Base-by-base conservation (phyloP, 2,888 invertebrate species). In the Polia nebulosa region DNA sequence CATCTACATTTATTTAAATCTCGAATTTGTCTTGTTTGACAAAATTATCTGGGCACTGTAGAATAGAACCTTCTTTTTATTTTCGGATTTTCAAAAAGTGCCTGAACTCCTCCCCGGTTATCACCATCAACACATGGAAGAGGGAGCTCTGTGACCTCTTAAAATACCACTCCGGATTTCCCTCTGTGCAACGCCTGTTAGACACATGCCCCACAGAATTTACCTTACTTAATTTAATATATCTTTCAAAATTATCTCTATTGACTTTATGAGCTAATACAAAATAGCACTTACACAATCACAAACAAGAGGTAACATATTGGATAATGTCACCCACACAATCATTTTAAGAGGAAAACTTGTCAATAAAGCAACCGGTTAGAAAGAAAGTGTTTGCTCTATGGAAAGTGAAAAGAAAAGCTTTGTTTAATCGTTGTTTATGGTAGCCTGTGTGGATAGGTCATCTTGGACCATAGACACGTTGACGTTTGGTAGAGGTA, bases 341-440 rank as follows among this genome's bases (percentile, higher is more conserved):
- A 11, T 7, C 11, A 44, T 65, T 57, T 72, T 49, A 11, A 20
- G 41, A 64, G 25, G 71, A 61, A 76, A 75, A 71, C 49, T 36
- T 3, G 34, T 52, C 25, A 20, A 49, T 34, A 34, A 47, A 17
- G 11, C 41, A 62, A 70, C 81, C 61, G 62, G 78, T 69, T 39
- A 15, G 57, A 45, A 56, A 58, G 81, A 82, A 81, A 81, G 81
- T 82, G 80, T 68, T 80, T 69, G 36, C 63, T 74, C 67, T 80
- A 63, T 74, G 68, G 82, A 81, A 82, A 81, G 81, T 80, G 81
- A 82, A 82, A 76, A 81, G 70, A 76, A 76, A 76, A 76, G 59
- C 66, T 72, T 77, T 74, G 73, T 72, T 72, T 36, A 57, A 51
- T 64, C 36, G 47, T 68, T 61, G 57, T 82, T 66, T 77, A 68